Conservation (phyloP, 2,797 vertebrate genomes). For the Xiphorhynchus erythropygius region DNA sequence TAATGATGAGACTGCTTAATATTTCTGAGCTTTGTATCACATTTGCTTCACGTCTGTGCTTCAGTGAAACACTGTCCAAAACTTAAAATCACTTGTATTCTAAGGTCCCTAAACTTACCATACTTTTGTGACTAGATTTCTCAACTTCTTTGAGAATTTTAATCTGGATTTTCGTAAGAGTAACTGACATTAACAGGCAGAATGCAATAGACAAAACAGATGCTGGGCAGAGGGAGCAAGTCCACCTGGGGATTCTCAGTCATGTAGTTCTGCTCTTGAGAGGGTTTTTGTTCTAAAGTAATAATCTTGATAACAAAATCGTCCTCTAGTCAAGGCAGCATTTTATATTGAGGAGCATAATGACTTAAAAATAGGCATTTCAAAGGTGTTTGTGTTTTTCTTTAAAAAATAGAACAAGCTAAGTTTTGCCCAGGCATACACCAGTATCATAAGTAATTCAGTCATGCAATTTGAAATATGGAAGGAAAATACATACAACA, state of each 20-base stretch:
- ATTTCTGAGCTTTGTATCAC: background rate
- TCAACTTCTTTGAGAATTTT: background rate
- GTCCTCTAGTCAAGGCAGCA: background rate
- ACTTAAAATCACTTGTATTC: background rate
- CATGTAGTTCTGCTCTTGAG: background rate
- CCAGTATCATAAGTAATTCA: background rate
- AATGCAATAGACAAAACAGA: background rate
- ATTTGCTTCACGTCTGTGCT: background rate
- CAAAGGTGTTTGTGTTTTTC: background rate
- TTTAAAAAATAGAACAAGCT: background rate
- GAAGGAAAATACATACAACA: background rate
- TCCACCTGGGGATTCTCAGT: background rate
- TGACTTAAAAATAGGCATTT: background rate
- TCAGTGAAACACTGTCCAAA: background rate
- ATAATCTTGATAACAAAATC: background rate
- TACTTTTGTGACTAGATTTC: background rate
- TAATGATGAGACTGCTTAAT: background rate
- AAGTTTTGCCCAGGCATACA: background rate
- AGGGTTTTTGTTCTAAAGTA: background rate
- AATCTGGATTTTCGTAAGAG: background rate
- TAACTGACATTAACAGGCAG: background rate
- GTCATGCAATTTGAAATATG: fast-evolving
- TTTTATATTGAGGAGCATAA: background rate
- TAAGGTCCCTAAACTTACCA: background rate
- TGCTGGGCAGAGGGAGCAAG: background rate